Evolutionary conservation across 2,113 vertebrate species (phyloP).

Genomic region (Plestiodon gilberti): DNA sequence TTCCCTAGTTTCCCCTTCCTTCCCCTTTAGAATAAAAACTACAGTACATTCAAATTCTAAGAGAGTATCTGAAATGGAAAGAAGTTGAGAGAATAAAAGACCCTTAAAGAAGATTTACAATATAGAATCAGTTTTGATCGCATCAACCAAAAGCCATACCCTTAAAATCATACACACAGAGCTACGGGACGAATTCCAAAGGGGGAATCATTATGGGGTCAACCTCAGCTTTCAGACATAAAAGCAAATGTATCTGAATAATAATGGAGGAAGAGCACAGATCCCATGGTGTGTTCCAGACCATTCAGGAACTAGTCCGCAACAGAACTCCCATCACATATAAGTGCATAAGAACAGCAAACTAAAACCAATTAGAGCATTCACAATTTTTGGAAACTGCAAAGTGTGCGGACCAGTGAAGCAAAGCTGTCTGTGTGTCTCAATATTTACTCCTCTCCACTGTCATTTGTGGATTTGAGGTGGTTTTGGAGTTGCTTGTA

Average conservation of each 20-base stretch:
- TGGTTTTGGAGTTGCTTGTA: background rate
- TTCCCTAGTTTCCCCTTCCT: background rate
- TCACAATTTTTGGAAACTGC: accelerated
- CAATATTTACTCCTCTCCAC: background rate
- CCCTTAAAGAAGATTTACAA: background rate
- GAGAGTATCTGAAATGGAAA: conserved; percentile 16
- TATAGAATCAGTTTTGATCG: background rate
- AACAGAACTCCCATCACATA: background rate
- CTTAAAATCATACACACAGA: too few relatives aligned
- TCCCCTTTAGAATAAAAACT: conserved; percentile 2
- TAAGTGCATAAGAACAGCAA: background rate
- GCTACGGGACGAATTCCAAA: background rate
- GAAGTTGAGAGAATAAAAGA: conserved; percentile 22
- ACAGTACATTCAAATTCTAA: background rate
- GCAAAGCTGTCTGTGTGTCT: background rate
- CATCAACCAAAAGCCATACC: background rate
- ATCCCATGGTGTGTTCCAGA: background rate
- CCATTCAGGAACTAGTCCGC: background rate
- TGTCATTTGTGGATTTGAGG: background rate
- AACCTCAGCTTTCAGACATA: background rate
- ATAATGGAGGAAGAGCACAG: conserved; percentile 15
- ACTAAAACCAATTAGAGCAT: background rate
- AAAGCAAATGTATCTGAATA: background rate
- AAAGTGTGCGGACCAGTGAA: background rate
- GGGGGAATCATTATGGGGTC: accelerated